phyloP scores from a whole-genome alignment of 92 coral and sea anemone genomes.

The Zoanthus sociatus region DNA sequence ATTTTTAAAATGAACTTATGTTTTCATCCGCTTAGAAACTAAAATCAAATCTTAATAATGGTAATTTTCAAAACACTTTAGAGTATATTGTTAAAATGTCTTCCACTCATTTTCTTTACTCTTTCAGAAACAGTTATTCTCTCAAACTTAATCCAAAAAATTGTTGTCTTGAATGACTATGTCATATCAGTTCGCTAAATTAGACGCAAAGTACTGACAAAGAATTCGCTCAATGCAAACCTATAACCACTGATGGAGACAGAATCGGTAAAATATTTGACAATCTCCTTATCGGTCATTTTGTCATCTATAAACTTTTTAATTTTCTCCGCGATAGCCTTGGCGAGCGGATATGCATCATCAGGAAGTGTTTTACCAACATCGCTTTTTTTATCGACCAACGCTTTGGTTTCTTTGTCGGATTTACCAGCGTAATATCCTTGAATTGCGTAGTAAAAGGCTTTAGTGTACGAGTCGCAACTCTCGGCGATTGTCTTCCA shows the following conservation, averaged over 20 bases:
- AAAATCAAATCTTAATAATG: too few relatives aligned
- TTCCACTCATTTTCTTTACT: too few relatives aligned
- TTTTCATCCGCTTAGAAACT: too few relatives aligned
- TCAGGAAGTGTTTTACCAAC: slow-evolving; percentile 56
- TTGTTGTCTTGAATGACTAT: too few relatives aligned
- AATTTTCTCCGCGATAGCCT: slow-evolving; percentile 64
- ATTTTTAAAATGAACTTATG: too few relatives aligned
- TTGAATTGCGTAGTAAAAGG: slow-evolving; percentile 50
- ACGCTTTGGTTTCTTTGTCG: slow-evolving; percentile 17
- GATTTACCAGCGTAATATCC: slow-evolving; percentile 61
- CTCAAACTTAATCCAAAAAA: too few relatives aligned
- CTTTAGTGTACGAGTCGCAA: slow-evolving; percentile 60
- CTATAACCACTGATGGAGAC: slow-evolving; percentile 53
- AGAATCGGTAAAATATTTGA: slow-evolving; percentile 57
- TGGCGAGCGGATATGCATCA: slow-evolving; percentile 63
- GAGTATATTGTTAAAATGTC: too few relatives aligned
- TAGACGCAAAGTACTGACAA: slow-evolving; percentile 55
- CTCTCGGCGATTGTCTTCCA: slow-evolving; percentile 64
- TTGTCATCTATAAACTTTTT: slow-evolving; percentile 26
- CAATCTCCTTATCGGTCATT: slow-evolving; percentile 68
- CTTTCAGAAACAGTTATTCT: too few relatives aligned
- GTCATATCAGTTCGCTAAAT: too few relatives aligned
- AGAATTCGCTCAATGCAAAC: slow-evolving; percentile 56
- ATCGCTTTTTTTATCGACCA: slow-evolving; percentile 52
- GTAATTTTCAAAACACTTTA: too few relatives aligned